Conservation (phyloP, 2,888 invertebrate genomes). For the Caenorhabditis panamensis region DNA sequence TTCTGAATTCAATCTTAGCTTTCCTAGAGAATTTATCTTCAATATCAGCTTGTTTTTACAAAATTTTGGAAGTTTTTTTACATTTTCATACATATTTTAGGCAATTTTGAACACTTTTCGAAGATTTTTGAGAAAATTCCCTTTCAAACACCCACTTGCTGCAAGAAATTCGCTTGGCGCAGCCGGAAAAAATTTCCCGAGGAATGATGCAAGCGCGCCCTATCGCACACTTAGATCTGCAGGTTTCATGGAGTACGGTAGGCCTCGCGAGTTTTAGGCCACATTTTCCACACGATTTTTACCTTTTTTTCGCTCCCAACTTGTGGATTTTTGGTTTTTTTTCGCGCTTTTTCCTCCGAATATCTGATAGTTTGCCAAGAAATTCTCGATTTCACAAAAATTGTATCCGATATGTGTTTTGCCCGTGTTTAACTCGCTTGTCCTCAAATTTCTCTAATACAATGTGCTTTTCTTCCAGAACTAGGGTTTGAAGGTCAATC, state of each 20-base stretch:
- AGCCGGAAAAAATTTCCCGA: not conserved
- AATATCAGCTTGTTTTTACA: not conserved
- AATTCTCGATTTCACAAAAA: no score
- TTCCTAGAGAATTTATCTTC: not conserved
- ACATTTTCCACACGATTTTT: constrained; percentile 12
- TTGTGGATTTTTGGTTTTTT: not conserved
- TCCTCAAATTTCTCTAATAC: not conserved
- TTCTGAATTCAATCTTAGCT: no score
- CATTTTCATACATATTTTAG: no score
- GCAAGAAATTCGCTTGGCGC: not conserved
- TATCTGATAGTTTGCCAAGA: no score
- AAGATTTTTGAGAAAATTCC: no score
- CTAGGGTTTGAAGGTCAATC: constrained; percentile 58
- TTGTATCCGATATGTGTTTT: no score
- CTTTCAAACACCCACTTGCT: not conserved
- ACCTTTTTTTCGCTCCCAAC: not conserved
- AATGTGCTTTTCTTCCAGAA: constrained; percentile 29
- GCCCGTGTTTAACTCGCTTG: not conserved
- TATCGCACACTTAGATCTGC: constrained; percentile 42
- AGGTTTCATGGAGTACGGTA: constrained; percentile 21
- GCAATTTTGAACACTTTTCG: no score
- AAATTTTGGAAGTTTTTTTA: not conserved
- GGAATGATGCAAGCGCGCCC: constrained; percentile 28
- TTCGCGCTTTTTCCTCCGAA: not conserved
- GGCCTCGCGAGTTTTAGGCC: constrained; percentile 26